phyloP scores from a whole-genome alignment of 2,113 vertebrate genomes.

The Chionodraco myersi region DNA sequence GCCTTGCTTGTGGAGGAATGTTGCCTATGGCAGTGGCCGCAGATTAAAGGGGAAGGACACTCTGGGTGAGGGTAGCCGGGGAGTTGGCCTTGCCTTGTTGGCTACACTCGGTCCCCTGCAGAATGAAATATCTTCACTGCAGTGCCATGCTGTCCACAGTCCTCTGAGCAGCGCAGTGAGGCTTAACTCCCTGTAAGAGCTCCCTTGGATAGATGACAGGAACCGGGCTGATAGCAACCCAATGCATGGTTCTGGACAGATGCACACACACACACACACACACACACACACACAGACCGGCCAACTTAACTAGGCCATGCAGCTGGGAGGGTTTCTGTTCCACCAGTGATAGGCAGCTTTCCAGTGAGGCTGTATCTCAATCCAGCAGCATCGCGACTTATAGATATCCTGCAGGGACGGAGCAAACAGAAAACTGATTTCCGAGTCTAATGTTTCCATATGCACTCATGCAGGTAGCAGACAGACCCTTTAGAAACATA shows the following conservation, averaged over 20 bases:
- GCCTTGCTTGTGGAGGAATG: constrained; percentile 47
- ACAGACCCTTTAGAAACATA: neutral
- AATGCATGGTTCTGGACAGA: constrained; percentile 37
- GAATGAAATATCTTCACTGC: constrained; percentile 50
- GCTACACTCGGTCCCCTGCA: constrained; percentile 19
- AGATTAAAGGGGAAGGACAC: constrained; percentile 50
- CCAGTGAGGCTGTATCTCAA: constrained; percentile 60
- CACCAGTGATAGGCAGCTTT: constrained; percentile 70
- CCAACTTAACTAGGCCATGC: constrained; percentile 54
- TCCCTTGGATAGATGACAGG: constrained; percentile 24
- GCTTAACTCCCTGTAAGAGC: constrained; percentile 19
- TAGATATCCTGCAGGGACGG: neutral
- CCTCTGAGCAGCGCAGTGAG: constrained; percentile 31
- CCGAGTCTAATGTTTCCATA: neutral
- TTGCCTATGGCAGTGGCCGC: constrained; percentile 52
- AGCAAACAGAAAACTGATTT: neutral
- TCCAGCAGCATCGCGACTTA: constrained; percentile 28
- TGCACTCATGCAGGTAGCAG: neutral
- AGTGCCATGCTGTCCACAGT: constrained; percentile 22
- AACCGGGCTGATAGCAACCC: constrained; percentile 28
- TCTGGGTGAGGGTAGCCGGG: constrained; percentile 4
- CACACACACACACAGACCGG: neutral
- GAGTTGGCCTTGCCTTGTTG: constrained; percentile 39
- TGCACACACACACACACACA: neutral
- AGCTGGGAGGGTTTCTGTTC: constrained; percentile 65